Evolutionary conservation across 2,888 invertebrate species (phyloP), one percentile per base, ranked within the genome.

Genomic region (Formica aserva): DNA sequence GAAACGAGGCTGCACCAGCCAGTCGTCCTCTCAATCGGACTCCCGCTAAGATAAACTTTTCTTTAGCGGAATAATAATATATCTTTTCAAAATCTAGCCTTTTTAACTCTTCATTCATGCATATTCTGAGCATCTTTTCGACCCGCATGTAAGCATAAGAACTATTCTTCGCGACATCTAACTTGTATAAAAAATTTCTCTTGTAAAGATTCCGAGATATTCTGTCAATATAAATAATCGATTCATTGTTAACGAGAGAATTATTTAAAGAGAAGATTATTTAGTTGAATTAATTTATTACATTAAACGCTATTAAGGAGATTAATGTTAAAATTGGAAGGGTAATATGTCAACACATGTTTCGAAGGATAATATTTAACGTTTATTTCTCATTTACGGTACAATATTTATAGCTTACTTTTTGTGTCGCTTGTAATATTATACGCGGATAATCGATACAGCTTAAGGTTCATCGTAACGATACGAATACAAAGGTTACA

Each of bases 371-470:
- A 92, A 93, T 94, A 91, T 90, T 93, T 92, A 92, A 89, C 87
- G 88, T 94, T 94, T 94, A 93, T 94, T 93, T 89, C 83, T 92
- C 91, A 92, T 92, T 93, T 93, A 93, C 92, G 91, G 88, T 93
- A 94, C 92, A 93, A 92, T 94, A 94, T 93, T 92, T 94, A 93
- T 94, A 93, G 91, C 88, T 92, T 93, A 93, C 87, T 92, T 92
- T 92, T 86, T 92, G 87, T 92, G 87, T 92, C 91, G 90, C 87
- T 91, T 86, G 87, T 91, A 92, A 91, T 92, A 91, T 92, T 91
- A 92, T 93, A 92, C 89, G 92, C 91, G 91, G 90, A 91, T 92
- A 91, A 86, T 89, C 82, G 83, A 90, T 92, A 91, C 86, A 92
- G 89, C 89, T 91, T 89, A 90, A 90, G 90, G 87, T 91, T 92